Base-by-base conservation (phyloP, 2,113 vertebrate species). In the Nesoenas mayeri region DNA sequence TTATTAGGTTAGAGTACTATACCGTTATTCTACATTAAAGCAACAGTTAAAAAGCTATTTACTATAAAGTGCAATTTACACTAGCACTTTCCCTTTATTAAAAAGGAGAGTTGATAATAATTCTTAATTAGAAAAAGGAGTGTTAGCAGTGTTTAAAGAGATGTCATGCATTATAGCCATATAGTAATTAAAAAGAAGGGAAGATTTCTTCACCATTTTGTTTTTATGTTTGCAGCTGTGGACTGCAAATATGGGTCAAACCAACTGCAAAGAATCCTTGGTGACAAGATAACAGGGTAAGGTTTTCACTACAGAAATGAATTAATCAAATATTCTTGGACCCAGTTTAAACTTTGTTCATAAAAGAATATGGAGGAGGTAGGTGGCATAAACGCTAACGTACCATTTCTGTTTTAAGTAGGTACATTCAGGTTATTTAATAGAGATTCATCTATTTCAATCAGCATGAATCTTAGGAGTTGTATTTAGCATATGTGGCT, bases 401-500 rank as follows among this genome's bases (percentile, higher is more conserved):
- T 57, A 34, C 32, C 17, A 17, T 54, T 84, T 83, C n/a, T 86
- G 6, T 19, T 92, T 85, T n/a, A 34, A 38, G 10, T 50, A 90
- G 51, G 40, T 42, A 75, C 17, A 40, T 77, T 69, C 47, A 67
- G 5, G 15, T 78, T 54, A 51, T 66, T 78, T 78, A 56, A 50
- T 3, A 9, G 5, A 42, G 17, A 53, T 48, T 75, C 1, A 22
- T 51, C 64, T 62, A 7, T 74, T 86, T 84, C 47, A 58, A 9
- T 60, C 58, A 78, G 28, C 13, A 16, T 28, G 36, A 62, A 34
- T 66, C 25, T 77, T 78, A 79, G 53, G 28, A 62, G 22, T 36
- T 2, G 1, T 60, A 57, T 93, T 84, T 47, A 32, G 44, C 42
- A n/a, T 12, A 36, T 0, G 0, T 79, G 40, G 7, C 38, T 72